A percentile compares a stretch with the other conserved stretches of the same genome.
phyloP scores from a whole-genome alignment of 2,797 vertebrate species.

The Rhabdophis nuchalis region DNA sequence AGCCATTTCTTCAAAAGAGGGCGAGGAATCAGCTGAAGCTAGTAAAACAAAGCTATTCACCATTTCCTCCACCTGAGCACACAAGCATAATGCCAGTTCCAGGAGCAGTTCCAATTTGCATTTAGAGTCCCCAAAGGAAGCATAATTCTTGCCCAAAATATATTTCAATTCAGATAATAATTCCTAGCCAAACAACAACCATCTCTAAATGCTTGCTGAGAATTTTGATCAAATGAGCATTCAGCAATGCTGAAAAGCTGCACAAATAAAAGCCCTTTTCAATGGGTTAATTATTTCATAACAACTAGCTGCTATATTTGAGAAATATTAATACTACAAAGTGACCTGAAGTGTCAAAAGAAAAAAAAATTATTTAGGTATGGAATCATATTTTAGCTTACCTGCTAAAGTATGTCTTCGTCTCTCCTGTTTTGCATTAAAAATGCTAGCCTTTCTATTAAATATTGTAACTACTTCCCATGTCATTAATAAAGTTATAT shows the following conservation, averaged over 20 bases:
- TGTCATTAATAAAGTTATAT: background rate
- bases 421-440: background rate
- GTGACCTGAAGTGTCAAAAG: background rate
- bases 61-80: background rate
- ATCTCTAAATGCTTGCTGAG: background rate
- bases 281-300: background rate
- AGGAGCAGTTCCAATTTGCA: background rate
- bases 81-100: background rate
- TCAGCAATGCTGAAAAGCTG: background rate
- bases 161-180: background rate
- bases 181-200: background rate
- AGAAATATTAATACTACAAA: background rate
- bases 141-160: background rate
- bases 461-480: background rate
- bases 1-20: background rate
- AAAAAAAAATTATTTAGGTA: background rate
- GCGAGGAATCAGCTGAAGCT: background rate
- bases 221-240: background rate
- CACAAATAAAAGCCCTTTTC: background rate
- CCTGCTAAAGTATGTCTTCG: background rate
- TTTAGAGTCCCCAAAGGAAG: background rate
- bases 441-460: background rate
- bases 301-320: background rate
- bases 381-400: background rate
- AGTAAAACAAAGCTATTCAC: background rate